Base-by-base conservation (phyloP, 2,888 invertebrate genomes). In the Eilema depressum region DNA sequence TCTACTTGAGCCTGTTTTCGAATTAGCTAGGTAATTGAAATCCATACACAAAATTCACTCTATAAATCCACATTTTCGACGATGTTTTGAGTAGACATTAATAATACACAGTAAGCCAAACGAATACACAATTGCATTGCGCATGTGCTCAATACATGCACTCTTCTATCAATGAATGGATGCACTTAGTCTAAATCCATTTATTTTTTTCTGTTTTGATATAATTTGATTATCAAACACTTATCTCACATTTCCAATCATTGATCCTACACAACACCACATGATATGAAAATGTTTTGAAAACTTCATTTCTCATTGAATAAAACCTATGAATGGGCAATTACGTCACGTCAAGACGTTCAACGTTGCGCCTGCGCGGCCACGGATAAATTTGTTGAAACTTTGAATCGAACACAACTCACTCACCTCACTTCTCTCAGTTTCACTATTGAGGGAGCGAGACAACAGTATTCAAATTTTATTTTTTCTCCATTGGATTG, bases 271-370 rank as follows among this genome's bases (percentile, higher is more conserved):
- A 73, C 66, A 77, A 85, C 87, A 86, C 86, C 86, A 85, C 87
- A 88, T 85, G 79, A 85, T 88, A 88, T 88, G 89, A 88, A 89
- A 89, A 89, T 91, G 89, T 90, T 90, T 88, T 88, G 89, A 85
- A 88, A 88, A 86, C 85, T 85, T 86, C 81, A 86, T 90, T 88
- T 86, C 87, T 85, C 89, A 95, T 93, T 94, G 94, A 94, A 93
- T 91, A 93, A 93, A 94, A 95, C 93, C 90, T 91, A 95, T 95
- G 95, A 95, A 95, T 95, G 95, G 91, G 89, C 89, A 92, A 94
- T 94, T 94, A 95, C 95, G 95, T 95, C 95, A 95, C 93, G 90
- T 91, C 91, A 91, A 91, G 88, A 90, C 89, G 73, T 76, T 82
- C 82, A 75, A 81, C 80, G 89, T 90, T 89, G 94, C 93, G 93